Base-by-base conservation (phyloP, 2,113 vertebrate genomes). In the Aythya baeri region DNA sequence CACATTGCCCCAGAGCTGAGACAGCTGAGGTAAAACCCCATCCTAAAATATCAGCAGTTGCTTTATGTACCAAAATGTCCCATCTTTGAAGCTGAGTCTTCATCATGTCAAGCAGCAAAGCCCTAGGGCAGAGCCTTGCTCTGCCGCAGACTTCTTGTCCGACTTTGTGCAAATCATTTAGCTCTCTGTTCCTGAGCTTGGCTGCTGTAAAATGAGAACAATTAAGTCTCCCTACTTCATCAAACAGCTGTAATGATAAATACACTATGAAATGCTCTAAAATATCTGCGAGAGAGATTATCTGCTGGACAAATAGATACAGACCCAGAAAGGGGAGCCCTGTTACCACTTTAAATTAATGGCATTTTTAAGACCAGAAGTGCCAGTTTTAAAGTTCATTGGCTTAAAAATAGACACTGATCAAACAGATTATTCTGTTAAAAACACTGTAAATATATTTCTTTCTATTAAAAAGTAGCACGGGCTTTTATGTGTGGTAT, bases 51-150 rank as follows among this genome's bases (percentile, higher is more conserved):
- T 78, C 2, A 83, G 72, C 29, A 58, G 31, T 82, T 70, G 38
- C 65, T 92, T 88, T 82, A 44, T 43, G 31, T 58, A 83, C 66
- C 74, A 87, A 84, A 92, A 76, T 66, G 59, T 88, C 90, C 93
- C 36, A 1, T 49, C 58, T 91, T 66, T 94, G 94, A 95, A 94
- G 58, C 8, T 32, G n/a, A 93, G 36, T 46, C 43, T 87, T 87
- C 88, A 79, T 92, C 91, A 94, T 92, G 59, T 93, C 86, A 94
- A 91, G 63, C 81, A 95, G 93, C 87, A 91, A 89, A 94, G 91
- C 94, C 93, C n/a, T 77, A 84, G 86, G 89, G 91, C 86, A 93
- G 38, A 89, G 49, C 49, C 71, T 62, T 93, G 93, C 83, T 87
- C 86, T 92, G 62, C 74, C 81, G 79, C 71, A 54, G 58, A 63